A percentile compares a stretch with the other conserved stretches of the same genome.
Conservation (phyloP, 2,113 vertebrate species). For the Oncorhynchus nerka region DNA sequence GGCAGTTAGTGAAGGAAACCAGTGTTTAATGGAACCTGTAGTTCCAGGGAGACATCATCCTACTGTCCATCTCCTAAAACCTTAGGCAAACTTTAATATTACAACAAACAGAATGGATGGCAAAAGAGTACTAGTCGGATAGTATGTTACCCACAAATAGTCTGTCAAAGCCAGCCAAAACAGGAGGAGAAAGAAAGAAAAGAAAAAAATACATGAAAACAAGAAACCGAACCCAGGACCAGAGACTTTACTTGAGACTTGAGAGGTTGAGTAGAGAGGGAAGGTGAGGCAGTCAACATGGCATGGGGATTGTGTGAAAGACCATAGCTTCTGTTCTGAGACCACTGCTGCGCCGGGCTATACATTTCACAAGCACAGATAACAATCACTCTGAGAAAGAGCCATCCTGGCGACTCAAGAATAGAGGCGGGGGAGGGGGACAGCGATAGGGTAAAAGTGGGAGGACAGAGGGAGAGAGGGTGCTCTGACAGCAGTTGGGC, state of each 20-base stretch:
- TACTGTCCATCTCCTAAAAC: conserved; percentile 40
- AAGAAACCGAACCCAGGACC: conserved; percentile 45
- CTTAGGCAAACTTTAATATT: conserved; percentile 19
- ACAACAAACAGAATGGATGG: conserved; percentile 6
- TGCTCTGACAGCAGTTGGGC: conserved; percentile 64
- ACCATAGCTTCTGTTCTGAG: conserved; percentile 55
- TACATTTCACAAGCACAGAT: conserved; percentile 72
- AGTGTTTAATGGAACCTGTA: conserved; percentile 42
- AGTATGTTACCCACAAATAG: background rate
- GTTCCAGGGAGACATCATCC: conserved; percentile 44
- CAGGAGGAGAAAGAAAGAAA: conserved; percentile 9
- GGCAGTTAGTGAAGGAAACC: background rate
- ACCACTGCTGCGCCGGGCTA: conserved; percentile 45
- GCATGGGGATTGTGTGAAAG: conserved; percentile 64
- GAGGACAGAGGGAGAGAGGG: background rate
- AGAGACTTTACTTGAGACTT: conserved; percentile 39
- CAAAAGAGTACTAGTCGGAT: background rate
- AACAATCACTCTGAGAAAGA: conserved; percentile 61
- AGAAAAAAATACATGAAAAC: conserved; percentile 43
- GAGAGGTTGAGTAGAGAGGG: conserved; percentile 2
- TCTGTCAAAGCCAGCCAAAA: conserved; percentile 12
- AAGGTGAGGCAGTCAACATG: conserved; percentile 49
- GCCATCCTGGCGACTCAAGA: conserved; percentile 20
- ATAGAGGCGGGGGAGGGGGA: background rate
- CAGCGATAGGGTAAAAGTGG: background rate